Base-by-base conservation (phyloP, 2,888 invertebrate genomes). In the Uloborus plumipes region DNA sequence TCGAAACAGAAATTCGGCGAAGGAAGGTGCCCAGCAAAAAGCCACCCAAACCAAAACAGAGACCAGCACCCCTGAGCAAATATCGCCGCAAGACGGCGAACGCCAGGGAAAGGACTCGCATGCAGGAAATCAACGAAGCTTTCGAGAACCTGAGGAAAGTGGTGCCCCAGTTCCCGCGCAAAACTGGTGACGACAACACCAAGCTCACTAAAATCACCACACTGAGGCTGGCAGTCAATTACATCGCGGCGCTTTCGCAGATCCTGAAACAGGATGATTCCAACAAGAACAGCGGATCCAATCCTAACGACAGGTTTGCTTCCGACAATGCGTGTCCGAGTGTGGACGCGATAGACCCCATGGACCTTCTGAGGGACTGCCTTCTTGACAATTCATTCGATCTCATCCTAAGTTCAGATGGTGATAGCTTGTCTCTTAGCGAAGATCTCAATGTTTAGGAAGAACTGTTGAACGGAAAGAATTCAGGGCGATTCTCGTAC, bases 181-280 rank as follows among this genome's bases (percentile, higher is more conserved):
- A 81, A 26, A 39, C 26, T 4, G 81, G 80, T 14, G 62, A 55
- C 1, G 80, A 85, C 64, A 77, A 84, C 58, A 69, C 76, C 88
- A 95, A 95, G 89, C 90, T 95, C 85, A 96, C 96, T 66, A 96
- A 96, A 90, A 96, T 96, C 86, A 95, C 96, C 6, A 96, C 96
- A 0, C 89, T 96, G 65, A 91, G 95, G 51, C 90, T 96, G 84
- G 96, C 96, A 31, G 94, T 96, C 94, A 93, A 94, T 88, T 96
- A 96, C 88, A 96, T 96, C 85, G 90, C 93, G 15, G 93, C 94
- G 16, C 90, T 96, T 20, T 84, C 80, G 14, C 72, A 86, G 69
- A 83, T 86, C 9, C 71, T 86, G 26, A 77, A 73, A 20, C 85
- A 84, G 53, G 70, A 76, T 2, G 84, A 84, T 15, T 69, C 39